Conservation (phyloP, 2,888 invertebrate genomes). For the Stenichneumon culpator region DNA sequence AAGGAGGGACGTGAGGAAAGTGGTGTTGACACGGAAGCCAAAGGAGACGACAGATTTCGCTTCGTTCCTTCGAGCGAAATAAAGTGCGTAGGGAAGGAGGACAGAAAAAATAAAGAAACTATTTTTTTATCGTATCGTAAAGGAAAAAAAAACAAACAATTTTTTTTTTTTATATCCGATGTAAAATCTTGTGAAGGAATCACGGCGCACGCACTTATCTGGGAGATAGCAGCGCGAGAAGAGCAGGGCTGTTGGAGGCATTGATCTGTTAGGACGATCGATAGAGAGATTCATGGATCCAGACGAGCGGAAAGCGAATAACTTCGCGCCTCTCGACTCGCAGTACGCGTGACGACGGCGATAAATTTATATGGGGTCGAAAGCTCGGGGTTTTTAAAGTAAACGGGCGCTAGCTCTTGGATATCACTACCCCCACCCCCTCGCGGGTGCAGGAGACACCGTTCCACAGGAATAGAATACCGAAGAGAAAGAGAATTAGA, state of each 20-base stretch:
- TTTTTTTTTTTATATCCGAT: background rate
- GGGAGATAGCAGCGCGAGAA: background rate
- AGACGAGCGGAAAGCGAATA: slow-evolving; percentile 30
- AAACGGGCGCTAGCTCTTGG: slow-evolving; percentile 40
- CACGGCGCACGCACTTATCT: background rate
- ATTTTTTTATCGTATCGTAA: background rate
- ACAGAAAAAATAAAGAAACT: background rate
- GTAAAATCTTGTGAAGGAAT: background rate
- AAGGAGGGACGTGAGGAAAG: slow-evolving; percentile 28
- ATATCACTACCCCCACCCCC: background rate
- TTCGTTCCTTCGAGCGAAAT: background rate
- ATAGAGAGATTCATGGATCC: slow-evolving; percentile 39
- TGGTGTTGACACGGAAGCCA: slow-evolving; percentile 22
- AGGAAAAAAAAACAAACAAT: background rate
- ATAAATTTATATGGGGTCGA: slow-evolving; percentile 56
- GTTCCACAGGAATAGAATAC: slow-evolving; percentile 34
- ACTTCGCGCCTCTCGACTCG: slow-evolving; percentile 27
- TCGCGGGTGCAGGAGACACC: background rate
- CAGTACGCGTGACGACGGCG: slow-evolving; percentile 31
- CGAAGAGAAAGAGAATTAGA: slow-evolving; percentile 26
- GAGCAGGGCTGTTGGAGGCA: slow-evolving; percentile 18
- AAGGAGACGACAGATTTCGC: slow-evolving; percentile 4
- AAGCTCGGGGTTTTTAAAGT: slow-evolving; percentile 40
- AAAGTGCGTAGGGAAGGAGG: background rate
- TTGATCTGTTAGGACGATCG: slow-evolving; percentile 42